Evolutionary conservation across 2,888 invertebrate species (phyloP), one percentile per base, ranked within the genome.

Genomic region (Tryphoninae sp.): DNA sequence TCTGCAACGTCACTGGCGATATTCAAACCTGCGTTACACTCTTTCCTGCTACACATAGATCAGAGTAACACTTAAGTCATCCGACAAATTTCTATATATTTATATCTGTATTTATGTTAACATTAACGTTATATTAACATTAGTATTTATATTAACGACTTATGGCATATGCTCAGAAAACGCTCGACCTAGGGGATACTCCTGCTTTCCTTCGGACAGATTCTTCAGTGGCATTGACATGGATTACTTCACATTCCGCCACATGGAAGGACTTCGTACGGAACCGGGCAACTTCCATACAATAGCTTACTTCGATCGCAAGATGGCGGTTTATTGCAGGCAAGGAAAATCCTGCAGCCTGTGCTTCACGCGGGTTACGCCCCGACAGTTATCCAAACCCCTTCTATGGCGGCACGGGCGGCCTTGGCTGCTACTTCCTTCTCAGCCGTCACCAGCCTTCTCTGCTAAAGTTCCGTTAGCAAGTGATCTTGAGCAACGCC

Each of bases 331-430:
- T 45, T n/a, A 55, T 58, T 16, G 53, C 77, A 49, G 74, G 76
- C 23, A 51, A 53, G 62, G 42, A 79, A 69, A 65, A 85, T 80
- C 59, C 84, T 19, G 78, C 67, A 2, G 73, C 77, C 45, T 78
- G 74, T 73, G 79, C 80, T 64, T 76, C 72, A 2, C 65, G 76
- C 1, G 80, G 72, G n/a, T 77, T 0, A 67, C 53, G 3, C 1
- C 65, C 4, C 3, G 33, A 13, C 73, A 77, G 22, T 69, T 78
- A 13, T 11, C 65, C 11, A 11, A n/a, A 7, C 58, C 69, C 53
- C 69, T 11, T 4, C 59, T 71, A 1, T 72, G 76, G 76, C 61
- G 80, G 72, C 13, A 23, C 8, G 76, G 76, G 23, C 76, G 72
- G 53, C 45, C 55, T 6, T 77, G 68, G 77, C 67, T 81, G 11